Evolutionary conservation across 2,797 vertebrate species (phyloP).

Genomic region (Amblyopsis hoosieri): DNA sequence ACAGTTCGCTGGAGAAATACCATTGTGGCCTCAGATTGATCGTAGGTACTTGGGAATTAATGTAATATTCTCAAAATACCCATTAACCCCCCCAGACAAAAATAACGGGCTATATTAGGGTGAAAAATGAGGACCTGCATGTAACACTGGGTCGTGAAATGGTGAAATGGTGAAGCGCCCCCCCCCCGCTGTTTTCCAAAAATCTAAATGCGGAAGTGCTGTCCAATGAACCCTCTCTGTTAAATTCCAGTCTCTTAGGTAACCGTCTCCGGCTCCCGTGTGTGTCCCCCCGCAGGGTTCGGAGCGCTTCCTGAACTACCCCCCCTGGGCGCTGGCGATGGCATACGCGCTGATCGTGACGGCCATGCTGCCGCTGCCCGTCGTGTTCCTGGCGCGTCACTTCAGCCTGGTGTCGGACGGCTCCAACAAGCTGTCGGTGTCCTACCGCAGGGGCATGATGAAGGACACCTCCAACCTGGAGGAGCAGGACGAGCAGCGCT

Average conservation of each 20-base stretch:
- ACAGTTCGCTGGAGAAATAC: too few relatives aligned
- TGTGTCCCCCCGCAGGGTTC: constrained; percentile 76
- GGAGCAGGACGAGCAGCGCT: constrained; percentile 94
- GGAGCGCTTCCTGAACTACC: constrained; percentile 90
- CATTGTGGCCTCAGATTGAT: too few relatives aligned
- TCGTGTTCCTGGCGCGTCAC: constrained; percentile 88
- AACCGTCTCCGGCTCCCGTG: background rate
- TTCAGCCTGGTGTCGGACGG: constrained; percentile 93
- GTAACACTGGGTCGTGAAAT: too few relatives aligned
- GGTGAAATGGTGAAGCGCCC: background rate
- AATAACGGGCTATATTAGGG: too few relatives aligned
- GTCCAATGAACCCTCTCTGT: background rate
- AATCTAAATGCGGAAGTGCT: background rate
- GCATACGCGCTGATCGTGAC: constrained; percentile 88
- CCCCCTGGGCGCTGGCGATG: constrained; percentile 90
- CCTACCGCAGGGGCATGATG: constrained; percentile 98
- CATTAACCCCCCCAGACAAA: too few relatives aligned
- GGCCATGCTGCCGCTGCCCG: constrained; percentile 90
- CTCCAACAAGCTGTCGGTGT: constrained; percentile 95
- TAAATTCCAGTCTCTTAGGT: background rate
- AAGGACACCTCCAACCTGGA: constrained; percentile 98
- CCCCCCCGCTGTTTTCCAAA: background rate
- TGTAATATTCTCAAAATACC: too few relatives aligned
- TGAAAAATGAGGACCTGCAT: too few relatives aligned
- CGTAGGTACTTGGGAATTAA: too few relatives aligned